Evolutionary conservation across 1,140 invertebrate species (phyloP).

Genomic region (Zophobas atratus): DNA sequence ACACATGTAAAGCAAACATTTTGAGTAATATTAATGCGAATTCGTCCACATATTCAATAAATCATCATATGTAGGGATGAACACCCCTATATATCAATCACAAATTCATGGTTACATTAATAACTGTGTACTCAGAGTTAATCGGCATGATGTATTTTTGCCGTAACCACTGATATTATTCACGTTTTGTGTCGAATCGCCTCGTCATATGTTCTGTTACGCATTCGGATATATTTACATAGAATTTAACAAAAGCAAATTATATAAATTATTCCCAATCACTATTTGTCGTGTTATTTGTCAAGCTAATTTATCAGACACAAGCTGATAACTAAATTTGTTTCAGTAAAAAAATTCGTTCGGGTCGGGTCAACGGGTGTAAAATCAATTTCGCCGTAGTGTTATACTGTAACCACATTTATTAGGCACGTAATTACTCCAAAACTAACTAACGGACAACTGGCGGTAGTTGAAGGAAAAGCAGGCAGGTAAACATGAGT

Average conservation of each 20-base stretch:
- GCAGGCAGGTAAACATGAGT: too few relatives aligned
- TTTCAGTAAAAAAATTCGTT: neutral
- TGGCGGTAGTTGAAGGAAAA: too few relatives aligned
- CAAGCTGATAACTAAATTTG: slow-evolving; percentile 37
- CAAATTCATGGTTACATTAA: slow-evolving; percentile 55
- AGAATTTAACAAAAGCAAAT: slow-evolving; percentile 38
- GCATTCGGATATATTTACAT: slow-evolving; percentile 38
- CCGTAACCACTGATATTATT: slow-evolving; percentile 45
- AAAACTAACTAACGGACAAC: too few relatives aligned
- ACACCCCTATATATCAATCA: slow-evolving; percentile 56
- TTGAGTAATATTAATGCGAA: slow-evolving; percentile 57
- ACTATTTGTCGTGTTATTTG: slow-evolving; percentile 29
- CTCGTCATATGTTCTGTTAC: slow-evolving; percentile 19
- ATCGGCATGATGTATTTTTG: slow-evolving; percentile 54
- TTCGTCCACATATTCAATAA: slow-evolving; percentile 54
- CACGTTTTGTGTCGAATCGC: slow-evolving; percentile 47
- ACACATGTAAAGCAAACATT: slow-evolving; percentile 50
- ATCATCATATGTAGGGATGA: slow-evolving; percentile 54
- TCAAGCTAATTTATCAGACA: slow-evolving; percentile 18
- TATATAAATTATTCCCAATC: slow-evolving; percentile 44
- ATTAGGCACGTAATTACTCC: too few relatives aligned
- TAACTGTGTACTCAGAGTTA: slow-evolving; percentile 54
- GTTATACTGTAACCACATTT: too few relatives aligned
- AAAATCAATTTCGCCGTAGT: too few relatives aligned
- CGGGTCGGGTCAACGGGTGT: too few relatives aligned